Evolutionary conservation across 1,140 invertebrate species (phyloP).

Genomic region (Dendroctonus valens): DNA sequence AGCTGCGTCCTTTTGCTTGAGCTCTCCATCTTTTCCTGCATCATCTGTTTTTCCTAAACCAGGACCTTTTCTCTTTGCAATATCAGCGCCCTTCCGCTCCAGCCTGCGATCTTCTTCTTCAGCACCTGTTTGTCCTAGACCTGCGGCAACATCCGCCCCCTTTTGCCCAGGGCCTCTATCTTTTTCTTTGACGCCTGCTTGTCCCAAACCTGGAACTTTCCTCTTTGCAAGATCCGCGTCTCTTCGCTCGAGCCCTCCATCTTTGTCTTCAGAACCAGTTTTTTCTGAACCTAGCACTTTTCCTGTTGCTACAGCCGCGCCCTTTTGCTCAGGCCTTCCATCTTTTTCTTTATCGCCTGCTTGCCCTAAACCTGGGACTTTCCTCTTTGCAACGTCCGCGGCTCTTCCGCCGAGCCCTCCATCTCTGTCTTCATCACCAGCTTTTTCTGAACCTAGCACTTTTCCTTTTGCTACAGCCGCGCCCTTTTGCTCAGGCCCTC

Average conservation of each 20-base stretch:
- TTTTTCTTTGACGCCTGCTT: not conserved
- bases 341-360: not conserved
- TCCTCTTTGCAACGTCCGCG: too few relatives aligned
- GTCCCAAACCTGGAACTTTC: not conserved
- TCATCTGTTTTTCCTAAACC: not conserved
- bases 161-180: not conserved
- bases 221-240: too few relatives aligned
- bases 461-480: not conserved
- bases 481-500: not conserved
- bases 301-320: not conserved
- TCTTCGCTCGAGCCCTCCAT: not conserved
- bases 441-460: not conserved
- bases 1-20: not conserved
- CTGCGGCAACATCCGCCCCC: not conserved
- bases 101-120: not conserved
- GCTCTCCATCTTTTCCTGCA: not conserved
- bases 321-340: not conserved
- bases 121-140: not conserved
- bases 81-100: not conserved
- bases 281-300: not conserved
- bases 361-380: conserved; percentile 1
- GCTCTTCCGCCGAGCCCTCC: too few relatives aligned
- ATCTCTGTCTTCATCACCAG: not conserved
- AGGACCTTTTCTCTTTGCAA: not conserved
- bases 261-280: conserved; percentile 1